Conservation (phyloP, 2,888 invertebrate species). For the Ennomos quercinarius region DNA sequence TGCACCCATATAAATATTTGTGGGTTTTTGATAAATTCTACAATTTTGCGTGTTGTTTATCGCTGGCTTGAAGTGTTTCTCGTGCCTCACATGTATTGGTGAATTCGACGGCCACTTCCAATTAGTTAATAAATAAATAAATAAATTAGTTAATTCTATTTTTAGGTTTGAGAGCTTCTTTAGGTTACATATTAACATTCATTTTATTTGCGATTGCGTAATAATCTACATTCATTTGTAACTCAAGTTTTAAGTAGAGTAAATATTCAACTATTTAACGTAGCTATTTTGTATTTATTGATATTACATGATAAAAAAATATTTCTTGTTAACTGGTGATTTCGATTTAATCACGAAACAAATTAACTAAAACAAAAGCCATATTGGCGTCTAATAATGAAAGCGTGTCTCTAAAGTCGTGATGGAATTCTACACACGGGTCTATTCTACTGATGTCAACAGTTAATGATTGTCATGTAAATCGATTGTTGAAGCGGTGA, state of each 20-base stretch:
- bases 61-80: constrained; percentile 14
- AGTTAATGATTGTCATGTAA: constrained; percentile 28
- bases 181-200: too few relatives aligned
- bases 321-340: constrained; percentile 4
- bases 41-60: constrained; percentile 16
- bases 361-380: constrained; percentile 26
- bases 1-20: constrained; percentile 12
- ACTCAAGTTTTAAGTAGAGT: too few relatives aligned
- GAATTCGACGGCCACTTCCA: constrained; percentile 12
- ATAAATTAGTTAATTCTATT: constrained; percentile 4
- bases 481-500: constrained; percentile 41
- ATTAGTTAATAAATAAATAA: too few relatives aligned
- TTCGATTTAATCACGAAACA: constrained; percentile 18
- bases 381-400: constrained; percentile 21
- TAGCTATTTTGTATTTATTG: background rate
- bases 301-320: too few relatives aligned
- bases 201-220: too few relatives aligned
- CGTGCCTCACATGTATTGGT: constrained; percentile 20
- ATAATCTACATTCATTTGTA: too few relatives aligned
- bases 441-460: constrained; percentile 24
- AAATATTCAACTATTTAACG: too few relatives aligned
- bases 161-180: too few relatives aligned
- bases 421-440: constrained; percentile 23
- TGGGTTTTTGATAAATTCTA: constrained; percentile 21
- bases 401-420: constrained; percentile 24